phyloP scores from a whole-genome alignment of 2,888 invertebrate genomes.

The Bursaphelenchus okinawaensis region DNA sequence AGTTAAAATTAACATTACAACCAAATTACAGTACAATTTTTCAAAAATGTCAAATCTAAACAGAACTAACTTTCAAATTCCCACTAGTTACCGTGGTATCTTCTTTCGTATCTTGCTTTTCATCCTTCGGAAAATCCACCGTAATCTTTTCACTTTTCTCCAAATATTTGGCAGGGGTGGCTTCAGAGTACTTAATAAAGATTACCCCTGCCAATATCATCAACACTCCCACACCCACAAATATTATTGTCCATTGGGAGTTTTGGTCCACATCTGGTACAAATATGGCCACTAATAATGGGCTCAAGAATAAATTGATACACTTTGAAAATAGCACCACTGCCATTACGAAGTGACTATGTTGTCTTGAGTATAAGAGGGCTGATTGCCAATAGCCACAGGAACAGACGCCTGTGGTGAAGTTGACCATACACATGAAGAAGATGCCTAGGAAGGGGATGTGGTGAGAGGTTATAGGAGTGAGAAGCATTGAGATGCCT shows the following conservation, averaged over 20 bases:
- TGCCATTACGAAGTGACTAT: constrained; percentile 39
- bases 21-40: too few species aligned
- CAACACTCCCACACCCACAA: neutral
- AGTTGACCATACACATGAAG: constrained; percentile 17
- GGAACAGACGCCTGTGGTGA: constrained; percentile 16
- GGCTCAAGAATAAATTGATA: constrained; percentile 43
- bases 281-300: constrained; percentile 35
- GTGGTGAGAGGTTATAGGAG: constrained; percentile 15
- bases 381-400: constrained; percentile 33
- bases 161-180: neutral
- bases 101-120: too few species aligned
- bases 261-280: constrained; percentile 31
- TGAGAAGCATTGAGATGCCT: constrained; percentile 13
- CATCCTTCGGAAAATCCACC: neutral
- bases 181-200: neutral
- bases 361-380: constrained; percentile 16
- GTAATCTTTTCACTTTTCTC: neutral
- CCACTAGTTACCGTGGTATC: neutral
- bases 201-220: neutral
- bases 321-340: constrained; percentile 50
- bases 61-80: neutral
- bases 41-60: too few species aligned
- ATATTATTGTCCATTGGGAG: constrained; percentile 1
- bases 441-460: constrained; percentile 20
- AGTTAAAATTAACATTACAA: too few species aligned